These are phyloP conservation scores for Sussaba pulchella DNA, from an alignment of 2,888 invertebrate species.

Conservation along the genomic window DNA sequence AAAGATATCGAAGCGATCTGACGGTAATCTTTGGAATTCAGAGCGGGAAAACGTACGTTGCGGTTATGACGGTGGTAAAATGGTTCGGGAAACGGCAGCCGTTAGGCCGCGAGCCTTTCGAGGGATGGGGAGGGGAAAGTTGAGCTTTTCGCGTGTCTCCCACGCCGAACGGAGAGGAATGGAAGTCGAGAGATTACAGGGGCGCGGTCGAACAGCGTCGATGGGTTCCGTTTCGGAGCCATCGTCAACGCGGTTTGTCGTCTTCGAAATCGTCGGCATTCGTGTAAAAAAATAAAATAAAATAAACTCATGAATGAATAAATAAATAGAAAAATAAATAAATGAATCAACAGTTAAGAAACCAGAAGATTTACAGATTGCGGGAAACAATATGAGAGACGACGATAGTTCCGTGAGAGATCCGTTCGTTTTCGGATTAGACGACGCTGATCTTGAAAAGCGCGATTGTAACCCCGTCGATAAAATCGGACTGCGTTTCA, in stretches of 20 bases:
- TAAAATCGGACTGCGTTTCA: slow-evolving; percentile 62
- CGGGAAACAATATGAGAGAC: slow-evolving; percentile 46
- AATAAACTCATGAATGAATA: no score
- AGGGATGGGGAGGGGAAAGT: slow-evolving; percentile 18
- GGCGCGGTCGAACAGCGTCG: slow-evolving; percentile 59
- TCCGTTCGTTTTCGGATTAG: slow-evolving; percentile 64
- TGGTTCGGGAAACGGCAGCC: slow-evolving; percentile 61
- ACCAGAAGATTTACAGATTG: slow-evolving; percentile 57
- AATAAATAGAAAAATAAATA: no score
- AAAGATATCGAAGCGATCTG: slow-evolving; percentile 52
- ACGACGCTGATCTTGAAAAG: slow-evolving; percentile 59
- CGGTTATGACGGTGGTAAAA: slow-evolving; percentile 64
- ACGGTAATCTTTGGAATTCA: slow-evolving; percentile 56
- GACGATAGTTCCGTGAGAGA: slow-evolving; percentile 67
- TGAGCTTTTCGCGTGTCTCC: slow-evolving; percentile 7
- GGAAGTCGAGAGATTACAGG: slow-evolving; percentile 59
- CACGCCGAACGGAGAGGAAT: slow-evolving; percentile 40
- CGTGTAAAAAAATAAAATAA: slow-evolving; percentile 49
- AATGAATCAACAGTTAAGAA: no score
- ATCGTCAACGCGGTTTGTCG: slow-evolving; percentile 40
- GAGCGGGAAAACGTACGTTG: slow-evolving; percentile 52
- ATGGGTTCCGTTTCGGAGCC: slow-evolving; percentile 51
- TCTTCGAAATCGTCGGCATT: slow-evolving; percentile 20
- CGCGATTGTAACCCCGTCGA: slow-evolving; percentile 31
- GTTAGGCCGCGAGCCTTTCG: slow-evolving; percentile 52